Conservation (phyloP, 2,797 vertebrate genomes). For the Telmatherina bonti region DNA sequence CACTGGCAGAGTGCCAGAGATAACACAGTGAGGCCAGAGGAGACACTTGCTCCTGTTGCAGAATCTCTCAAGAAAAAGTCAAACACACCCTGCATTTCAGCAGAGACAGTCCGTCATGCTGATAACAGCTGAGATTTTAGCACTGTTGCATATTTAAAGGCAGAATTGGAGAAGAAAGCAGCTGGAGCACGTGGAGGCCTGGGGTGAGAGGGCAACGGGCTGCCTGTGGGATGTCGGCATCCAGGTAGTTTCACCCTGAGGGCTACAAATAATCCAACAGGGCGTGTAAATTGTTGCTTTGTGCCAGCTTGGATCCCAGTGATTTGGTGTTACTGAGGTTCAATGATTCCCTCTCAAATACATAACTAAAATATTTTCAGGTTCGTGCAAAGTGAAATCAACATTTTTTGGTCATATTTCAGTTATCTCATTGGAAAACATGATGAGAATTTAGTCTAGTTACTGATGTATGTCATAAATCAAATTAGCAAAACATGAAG, state of each 20-base stretch:
- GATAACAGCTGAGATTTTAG: constrained; percentile 62
- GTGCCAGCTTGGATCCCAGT: constrained; percentile 9
- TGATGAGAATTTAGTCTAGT: no score
- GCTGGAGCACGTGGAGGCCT: constrained; percentile 28
- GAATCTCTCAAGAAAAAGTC: constrained; percentile 67
- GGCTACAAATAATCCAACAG: constrained; percentile 34
- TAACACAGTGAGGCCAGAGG: constrained; percentile 66
- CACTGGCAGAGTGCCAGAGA: constrained; percentile 71
- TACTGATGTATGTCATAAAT: no score
- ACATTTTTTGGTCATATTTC: no score
- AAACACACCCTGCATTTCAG: constrained; percentile 61
- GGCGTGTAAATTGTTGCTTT: constrained; percentile 23
- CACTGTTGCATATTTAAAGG: constrained; percentile 58
- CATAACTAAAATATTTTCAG: background rate
- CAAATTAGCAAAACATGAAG: no score
- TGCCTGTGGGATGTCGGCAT: constrained; percentile 24
- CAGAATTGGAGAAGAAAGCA: constrained; percentile 50
- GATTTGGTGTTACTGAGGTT: constrained; percentile 23
- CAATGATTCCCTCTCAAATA: constrained; percentile 10
- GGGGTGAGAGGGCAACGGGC: constrained; percentile 23
- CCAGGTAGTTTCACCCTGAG: constrained; percentile 31
- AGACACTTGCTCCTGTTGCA: constrained; percentile 60
- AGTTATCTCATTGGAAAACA: no score
- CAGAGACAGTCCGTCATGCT: constrained; percentile 46
- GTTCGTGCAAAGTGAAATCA: background rate